A percentile compares a stretch with the other conserved stretches of the same genome.
phyloP scores from a whole-genome alignment of 1,140 invertebrate species.

The Drosophila carrolli region DNA sequence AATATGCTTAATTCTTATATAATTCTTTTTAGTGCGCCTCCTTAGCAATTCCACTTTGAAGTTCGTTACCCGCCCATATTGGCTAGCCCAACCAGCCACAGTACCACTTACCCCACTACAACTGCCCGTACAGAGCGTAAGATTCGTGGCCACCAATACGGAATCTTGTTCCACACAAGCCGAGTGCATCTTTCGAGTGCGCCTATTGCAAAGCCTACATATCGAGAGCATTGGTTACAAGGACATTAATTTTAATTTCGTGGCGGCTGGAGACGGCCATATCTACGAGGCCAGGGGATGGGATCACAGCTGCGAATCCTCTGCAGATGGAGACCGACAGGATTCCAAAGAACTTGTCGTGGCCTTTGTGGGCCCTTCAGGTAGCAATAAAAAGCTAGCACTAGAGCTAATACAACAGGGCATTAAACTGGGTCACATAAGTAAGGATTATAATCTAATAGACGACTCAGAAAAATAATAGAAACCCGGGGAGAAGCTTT shows the following conservation, averaged over 20 bases:
- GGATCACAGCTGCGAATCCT: conserved; percentile 84
- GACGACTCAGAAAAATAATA: conserved; percentile 81
- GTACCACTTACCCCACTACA: conserved; percentile 73
- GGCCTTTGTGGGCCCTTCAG: conserved; percentile 50
- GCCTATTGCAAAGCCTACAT: conserved; percentile 87
- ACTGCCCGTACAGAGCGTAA: conserved; percentile 84
- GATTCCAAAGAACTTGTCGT: conserved; percentile 35
- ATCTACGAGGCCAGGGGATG: conserved; percentile 90
- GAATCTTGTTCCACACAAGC: conserved; percentile 53
- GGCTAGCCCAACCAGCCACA: conserved; percentile 87
- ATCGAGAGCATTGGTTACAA: conserved; percentile 85
- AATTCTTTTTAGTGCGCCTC: conserved; percentile 38
- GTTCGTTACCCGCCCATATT: conserved; percentile 85
- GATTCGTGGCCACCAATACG: conserved; percentile 54
- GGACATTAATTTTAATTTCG: conserved; percentile 91
- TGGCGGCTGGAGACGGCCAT: conserved; percentile 90
- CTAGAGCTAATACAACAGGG: conserved; percentile 85
- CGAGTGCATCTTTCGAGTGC: conserved; percentile 73
- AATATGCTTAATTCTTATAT: neutral
- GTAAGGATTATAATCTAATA: conserved; percentile 86
- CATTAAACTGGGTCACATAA: conserved; percentile 86
- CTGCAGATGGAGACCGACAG: neutral
- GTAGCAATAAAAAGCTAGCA: conserved; percentile 38
- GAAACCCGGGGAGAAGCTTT: neutral
- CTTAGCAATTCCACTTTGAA: conserved; percentile 64